Conservation (phyloP, 2,888 invertebrate species). For the Alcis repandata region DNA sequence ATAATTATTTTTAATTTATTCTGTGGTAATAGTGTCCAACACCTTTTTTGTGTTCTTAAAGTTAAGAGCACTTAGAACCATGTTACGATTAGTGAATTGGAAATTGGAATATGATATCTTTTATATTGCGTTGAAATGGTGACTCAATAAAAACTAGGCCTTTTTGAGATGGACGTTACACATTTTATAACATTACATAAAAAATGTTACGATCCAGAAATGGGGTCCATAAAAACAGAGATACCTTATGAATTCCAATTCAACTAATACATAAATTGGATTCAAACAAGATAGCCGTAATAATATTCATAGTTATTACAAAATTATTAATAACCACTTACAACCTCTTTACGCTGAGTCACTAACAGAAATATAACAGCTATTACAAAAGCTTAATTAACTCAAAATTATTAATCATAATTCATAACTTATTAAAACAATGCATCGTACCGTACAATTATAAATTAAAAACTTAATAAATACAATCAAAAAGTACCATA, state of each 20-base stretch:
- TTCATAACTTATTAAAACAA: slow-evolving; percentile 10
- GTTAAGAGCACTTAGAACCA: not conserved
- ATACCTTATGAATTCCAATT: slow-evolving; percentile 32
- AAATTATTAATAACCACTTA: not conserved
- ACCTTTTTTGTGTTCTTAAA: too few relatives aligned
- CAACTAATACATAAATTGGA: slow-evolving; percentile 14
- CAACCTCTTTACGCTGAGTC: not conserved
- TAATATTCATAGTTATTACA: slow-evolving; percentile 1
- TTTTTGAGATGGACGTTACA: slow-evolving; percentile 23
- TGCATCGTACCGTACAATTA: slow-evolving; percentile 20
- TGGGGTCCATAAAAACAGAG: slow-evolving; percentile 29
- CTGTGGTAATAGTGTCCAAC: too few relatives aligned
- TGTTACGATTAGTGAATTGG: slow-evolving; percentile 9
- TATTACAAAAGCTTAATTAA: not conserved
- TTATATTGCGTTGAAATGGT: slow-evolving; percentile 18
- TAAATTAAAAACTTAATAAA: slow-evolving; percentile 33
- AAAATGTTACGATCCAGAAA: slow-evolving; percentile 39
- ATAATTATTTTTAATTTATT: too few relatives aligned
- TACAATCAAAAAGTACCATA: slow-evolving; percentile 26
- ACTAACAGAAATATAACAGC: not conserved
- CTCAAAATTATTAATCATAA: slow-evolving; percentile 19
- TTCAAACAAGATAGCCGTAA: slow-evolving; percentile 2
- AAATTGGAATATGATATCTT: slow-evolving; percentile 9
- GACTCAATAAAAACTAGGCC: slow-evolving; percentile 30
- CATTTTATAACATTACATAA: slow-evolving; percentile 39